Evolutionary conservation across 1,140 invertebrate species (phyloP), one percentile per base, ranked within the genome.

Genomic region (Scaptodrosophila lebanonensis): DNA sequence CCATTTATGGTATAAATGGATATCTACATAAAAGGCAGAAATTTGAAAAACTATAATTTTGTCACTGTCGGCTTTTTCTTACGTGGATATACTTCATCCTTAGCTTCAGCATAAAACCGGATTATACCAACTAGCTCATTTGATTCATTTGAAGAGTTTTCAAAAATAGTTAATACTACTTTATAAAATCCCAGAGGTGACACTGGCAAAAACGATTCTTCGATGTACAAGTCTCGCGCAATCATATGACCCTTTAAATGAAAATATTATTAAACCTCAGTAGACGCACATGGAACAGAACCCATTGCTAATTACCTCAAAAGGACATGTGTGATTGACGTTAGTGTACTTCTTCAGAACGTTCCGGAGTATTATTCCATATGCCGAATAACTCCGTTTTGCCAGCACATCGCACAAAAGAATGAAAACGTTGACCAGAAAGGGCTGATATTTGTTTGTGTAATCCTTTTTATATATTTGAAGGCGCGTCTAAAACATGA

Each of bases 391-490:
- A 12, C 2, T 66, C 8, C 47, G 42, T 4, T 16, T 52, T 0
- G 50, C n/a, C 1, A 62, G 2, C 1, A 61, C 0, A 30, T 71
- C 62, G 8, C 67, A 66, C 0, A 57, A 0, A 16, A 71, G 71
- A 1, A 61, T 1, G 0, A 4, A 2, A 1, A 62, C 40, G 32
- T 72, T 39, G 0, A 72, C 6, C 0, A 72, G 56, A 30, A 72
- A 72, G 0, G 68, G 62, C 18, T 72, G 56, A 44, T 38, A 72
- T 13, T 71, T 15, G 27, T 72, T 72, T 29, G 16, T 53, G 30
- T 72, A 62, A 18, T 51, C 47, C 13, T 6, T 66, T 4, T 56
- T 66, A 4, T 52, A 57, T 4, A 61, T 2, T 12, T 51, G 35
- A 1, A 65, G 0, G 0, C 4, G 38, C 3, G 47, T 1, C 61